A percentile compares a stretch with the other conserved stretches of the same genome.
Evolutionary conservation across 2,888 invertebrate species (phyloP).

Genomic region (Dermolepida albohirtum): DNA sequence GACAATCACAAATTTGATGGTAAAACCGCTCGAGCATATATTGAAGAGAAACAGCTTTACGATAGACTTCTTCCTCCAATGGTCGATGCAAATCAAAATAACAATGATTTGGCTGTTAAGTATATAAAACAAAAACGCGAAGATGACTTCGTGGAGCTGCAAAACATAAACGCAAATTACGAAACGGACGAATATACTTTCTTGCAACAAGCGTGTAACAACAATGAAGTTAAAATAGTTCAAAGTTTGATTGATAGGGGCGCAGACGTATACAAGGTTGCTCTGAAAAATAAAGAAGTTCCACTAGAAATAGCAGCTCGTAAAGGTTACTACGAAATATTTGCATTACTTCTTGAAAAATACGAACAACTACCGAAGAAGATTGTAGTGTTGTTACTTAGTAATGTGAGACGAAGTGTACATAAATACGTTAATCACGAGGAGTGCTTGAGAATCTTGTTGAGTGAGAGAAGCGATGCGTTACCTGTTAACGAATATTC

Average conservation of each 20-base stretch:
- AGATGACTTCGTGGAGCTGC: constrained; percentile 52
- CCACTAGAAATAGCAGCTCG: constrained; percentile 74
- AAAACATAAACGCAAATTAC: constrained; percentile 53
- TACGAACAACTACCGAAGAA: constrained; percentile 58
- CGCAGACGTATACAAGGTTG: constrained; percentile 68
- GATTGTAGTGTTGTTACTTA: constrained; percentile 52
- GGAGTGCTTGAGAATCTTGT: constrained; percentile 64
- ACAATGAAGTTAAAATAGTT: constrained; percentile 69
- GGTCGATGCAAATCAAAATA: constrained; percentile 48
- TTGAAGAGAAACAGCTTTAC: constrained; percentile 63
- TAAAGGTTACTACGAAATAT: constrained; percentile 70
- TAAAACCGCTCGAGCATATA: constrained; percentile 70
- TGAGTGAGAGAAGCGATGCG: background rate
- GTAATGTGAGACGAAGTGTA: constrained; percentile 65
- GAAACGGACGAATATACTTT: constrained; percentile 61
- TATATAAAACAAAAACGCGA: constrained; percentile 52
- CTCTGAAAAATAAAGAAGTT: constrained; percentile 66
- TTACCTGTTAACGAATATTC: constrained; percentile 31
- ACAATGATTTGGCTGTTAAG: constrained; percentile 40
- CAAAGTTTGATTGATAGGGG: constrained; percentile 67
- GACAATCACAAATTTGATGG: constrained; percentile 68
- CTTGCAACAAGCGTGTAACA: constrained; percentile 62
- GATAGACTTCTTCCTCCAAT: constrained; percentile 51
- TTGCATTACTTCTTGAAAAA: constrained; percentile 67
- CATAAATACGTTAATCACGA: constrained; percentile 67